Percentiles rank a stretch among this genome's conserved stretches.
These are phyloP conservation scores for Drosophila helvetica DNA, from an alignment of 2,888 invertebrate species.

Conservation along the genomic window DNA sequence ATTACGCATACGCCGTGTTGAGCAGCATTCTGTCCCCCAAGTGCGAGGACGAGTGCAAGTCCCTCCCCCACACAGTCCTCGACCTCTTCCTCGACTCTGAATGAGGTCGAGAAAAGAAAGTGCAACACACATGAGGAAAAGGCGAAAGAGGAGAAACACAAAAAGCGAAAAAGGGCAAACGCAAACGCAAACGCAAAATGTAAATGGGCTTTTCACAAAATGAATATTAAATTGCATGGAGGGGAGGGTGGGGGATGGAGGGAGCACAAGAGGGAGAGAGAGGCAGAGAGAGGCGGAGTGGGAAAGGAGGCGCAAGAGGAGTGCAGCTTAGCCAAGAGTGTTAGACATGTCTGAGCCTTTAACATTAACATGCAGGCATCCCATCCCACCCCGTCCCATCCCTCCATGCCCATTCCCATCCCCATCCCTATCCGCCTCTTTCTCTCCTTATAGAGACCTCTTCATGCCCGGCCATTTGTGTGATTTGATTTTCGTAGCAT, in stretches of 20 bases:
- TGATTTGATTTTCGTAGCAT: not conserved
- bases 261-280: no score
- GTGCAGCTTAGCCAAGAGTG: slow-evolving; percentile 36
- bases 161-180: slow-evolving; percentile 60
- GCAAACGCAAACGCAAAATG: slow-evolving; percentile 58
- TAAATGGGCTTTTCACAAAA: slow-evolving; percentile 67
- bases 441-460: not conserved
- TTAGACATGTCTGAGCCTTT: slow-evolving; percentile 47
- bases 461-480: slow-evolving; percentile 9
- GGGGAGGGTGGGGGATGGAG: not conserved
- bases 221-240: slow-evolving; percentile 71
- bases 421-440: not conserved
- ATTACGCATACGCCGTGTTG: slow-evolving; percentile 70
- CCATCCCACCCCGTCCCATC: not conserved
- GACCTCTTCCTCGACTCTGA: slow-evolving; percentile 8
- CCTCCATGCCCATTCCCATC: no score
- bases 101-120: slow-evolving; percentile 24
- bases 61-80: not conserved
- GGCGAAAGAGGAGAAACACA: slow-evolving; percentile 19
- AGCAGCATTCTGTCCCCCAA: slow-evolving; percentile 14
- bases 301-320: not conserved
- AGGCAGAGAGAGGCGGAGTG: no score
- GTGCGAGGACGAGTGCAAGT: not conserved
- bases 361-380: slow-evolving; percentile 49
- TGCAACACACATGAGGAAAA: slow-evolving; percentile 24